Percentiles rank a stretch among this genome's conserved stretches.
These are phyloP conservation scores for Acronicta psi DNA, from an alignment of 2,888 invertebrate genomes.

Conservation along the genomic window DNA sequence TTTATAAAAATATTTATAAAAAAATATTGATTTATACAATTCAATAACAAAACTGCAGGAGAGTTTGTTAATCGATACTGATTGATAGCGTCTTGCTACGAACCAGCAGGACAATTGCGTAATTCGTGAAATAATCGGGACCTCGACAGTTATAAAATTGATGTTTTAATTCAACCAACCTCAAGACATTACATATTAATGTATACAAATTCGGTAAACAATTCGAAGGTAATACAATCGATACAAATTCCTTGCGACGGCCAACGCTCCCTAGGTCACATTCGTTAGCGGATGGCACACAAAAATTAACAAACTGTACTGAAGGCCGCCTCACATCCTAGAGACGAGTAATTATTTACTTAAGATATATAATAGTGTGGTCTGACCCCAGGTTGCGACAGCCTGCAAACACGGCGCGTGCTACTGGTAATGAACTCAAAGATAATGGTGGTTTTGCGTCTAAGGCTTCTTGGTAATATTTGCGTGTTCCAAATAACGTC, in stretches of 20 bases:
- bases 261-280: slow-evolving; percentile 32
- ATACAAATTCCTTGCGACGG: slow-evolving; percentile 18
- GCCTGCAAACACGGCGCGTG: slow-evolving; percentile 19
- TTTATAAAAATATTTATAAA: no score
- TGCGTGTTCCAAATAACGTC: no score
- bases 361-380: slow-evolving; percentile 44
- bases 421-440: slow-evolving; percentile 20
- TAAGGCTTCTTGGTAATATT: no score
- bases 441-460: not conserved
- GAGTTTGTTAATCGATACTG: not conserved
- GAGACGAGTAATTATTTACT: slow-evolving; percentile 48
- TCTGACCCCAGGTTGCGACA: slow-evolving; percentile 46
- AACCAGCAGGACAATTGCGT: not conserved
- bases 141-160: not conserved
- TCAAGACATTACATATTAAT: slow-evolving; percentile 12
- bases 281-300: slow-evolving; percentile 45
- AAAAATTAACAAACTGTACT: slow-evolving; percentile 39
- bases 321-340: slow-evolving; percentile 41
- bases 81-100: not conserved
- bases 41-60: no score
- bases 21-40: no score
- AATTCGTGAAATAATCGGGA: not conserved
- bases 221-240: slow-evolving; percentile 23
- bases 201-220: slow-evolving; percentile 31
- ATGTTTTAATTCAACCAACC: slow-evolving; percentile 2